Percentiles rank a stretch among this genome's conserved stretches.
phyloP scores from a whole-genome alignment of 2,888 invertebrate species.

The Parochlus steinenii region DNA sequence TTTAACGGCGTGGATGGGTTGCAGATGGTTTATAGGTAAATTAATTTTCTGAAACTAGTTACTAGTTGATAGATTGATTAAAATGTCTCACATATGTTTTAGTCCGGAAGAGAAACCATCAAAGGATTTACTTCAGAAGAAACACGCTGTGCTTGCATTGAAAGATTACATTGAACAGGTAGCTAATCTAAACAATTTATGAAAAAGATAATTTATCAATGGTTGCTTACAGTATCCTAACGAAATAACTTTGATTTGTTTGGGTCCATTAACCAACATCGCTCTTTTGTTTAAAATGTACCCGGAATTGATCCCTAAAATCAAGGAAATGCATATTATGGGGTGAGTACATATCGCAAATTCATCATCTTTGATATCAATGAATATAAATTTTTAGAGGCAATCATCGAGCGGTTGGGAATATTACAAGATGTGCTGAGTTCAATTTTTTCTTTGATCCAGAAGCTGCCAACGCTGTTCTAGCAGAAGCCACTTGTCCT shows the following conservation, averaged over 20 bases:
- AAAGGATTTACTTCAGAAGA: conserved; percentile 31
- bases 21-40: conserved; percentile 43
- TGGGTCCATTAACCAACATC: conserved; percentile 66
- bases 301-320: conserved; percentile 39
- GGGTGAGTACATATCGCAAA: too few species aligned
- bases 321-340: conserved; percentile 57
- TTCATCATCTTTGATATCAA: too few species aligned
- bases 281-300: conserved; percentile 57
- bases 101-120: conserved; percentile 38
- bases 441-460: conserved; percentile 65
- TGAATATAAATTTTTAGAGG: too few species aligned
- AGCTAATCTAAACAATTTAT: conserved; percentile 5
- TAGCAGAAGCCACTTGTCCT: conserved; percentile 38
- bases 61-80: too few species aligned
- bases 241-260: conserved; percentile 41
- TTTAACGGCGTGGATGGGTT: conserved; percentile 57
- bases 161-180: conserved; percentile 10
- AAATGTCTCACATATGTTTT: too few species aligned
- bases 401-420: conserved; percentile 33
- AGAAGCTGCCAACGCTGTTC: conserved; percentile 56
- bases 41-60: too few species aligned
- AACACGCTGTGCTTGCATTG: conserved; percentile 6
- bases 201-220: conserved; percentile 14
- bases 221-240: conserved; percentile 27
- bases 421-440: conserved; percentile 45